Evolutionary conservation across 2,113 vertebrate genomes (phyloP).

Genomic region (Pseudonaja textilis): DNA sequence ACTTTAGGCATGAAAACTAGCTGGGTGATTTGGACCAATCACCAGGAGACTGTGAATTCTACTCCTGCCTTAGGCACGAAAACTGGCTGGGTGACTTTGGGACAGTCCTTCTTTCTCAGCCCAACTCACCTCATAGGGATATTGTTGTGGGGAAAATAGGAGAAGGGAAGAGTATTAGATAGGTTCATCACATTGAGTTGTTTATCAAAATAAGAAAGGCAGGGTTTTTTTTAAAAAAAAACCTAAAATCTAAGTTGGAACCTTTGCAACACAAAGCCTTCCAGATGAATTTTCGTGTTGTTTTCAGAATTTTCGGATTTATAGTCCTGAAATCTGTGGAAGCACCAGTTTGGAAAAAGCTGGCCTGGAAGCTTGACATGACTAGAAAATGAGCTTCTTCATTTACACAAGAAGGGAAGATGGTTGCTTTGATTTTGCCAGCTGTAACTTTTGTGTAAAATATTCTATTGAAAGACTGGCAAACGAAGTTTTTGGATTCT

Average conservation of each 20-base stretch:
- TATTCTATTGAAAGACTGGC: conserved; percentile 26
- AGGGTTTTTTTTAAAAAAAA: too few species aligned
- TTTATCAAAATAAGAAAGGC: neutral
- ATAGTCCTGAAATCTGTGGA: neutral
- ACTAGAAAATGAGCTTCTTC: neutral
- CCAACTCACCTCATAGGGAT: too few species aligned
- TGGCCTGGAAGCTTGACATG: neutral
- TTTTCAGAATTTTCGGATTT: neutral
- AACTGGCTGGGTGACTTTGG: too few species aligned
- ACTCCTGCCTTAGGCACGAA: too few species aligned
- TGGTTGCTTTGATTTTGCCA: neutral
- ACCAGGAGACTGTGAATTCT: too few species aligned
- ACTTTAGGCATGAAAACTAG: too few species aligned
- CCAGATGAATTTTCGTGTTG: neutral
- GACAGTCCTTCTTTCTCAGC: too few species aligned
- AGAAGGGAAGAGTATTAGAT: too few species aligned
- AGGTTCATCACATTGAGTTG: neutral
- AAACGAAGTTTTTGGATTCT: neutral
- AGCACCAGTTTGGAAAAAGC: neutral
- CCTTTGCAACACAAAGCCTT: neutral
- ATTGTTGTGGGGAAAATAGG: too few species aligned
- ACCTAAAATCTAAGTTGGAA: neutral
- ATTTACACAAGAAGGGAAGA: conserved; percentile 14
- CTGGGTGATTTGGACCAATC: too few species aligned
- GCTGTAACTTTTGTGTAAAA: neutral